These are phyloP conservation scores for Euspilapteryx auroguttella DNA, from an alignment of 2,888 invertebrate species.

Conservation along the genomic window DNA sequence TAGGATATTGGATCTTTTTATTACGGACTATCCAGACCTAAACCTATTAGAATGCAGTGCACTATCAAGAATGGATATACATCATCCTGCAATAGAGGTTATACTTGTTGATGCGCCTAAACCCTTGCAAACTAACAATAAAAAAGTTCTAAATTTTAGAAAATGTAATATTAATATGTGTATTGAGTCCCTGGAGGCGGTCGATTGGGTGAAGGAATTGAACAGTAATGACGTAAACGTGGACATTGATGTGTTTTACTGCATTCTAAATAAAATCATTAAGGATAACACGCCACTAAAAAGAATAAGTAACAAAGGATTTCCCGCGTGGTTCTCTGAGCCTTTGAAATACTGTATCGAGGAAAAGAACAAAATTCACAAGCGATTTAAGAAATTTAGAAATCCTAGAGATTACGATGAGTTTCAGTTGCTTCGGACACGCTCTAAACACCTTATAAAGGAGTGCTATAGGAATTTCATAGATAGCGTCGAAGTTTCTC, in stretches of 20 bases:
- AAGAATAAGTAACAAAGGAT: background rate
- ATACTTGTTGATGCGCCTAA: background rate
- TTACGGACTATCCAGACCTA: background rate
- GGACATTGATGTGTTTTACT: background rate
- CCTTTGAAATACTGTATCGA: background rate
- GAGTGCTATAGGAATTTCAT: background rate
- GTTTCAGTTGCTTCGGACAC: background rate
- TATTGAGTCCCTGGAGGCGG: background rate
- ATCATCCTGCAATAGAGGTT: background rate
- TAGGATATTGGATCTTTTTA: background rate
- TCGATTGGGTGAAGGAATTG: background rate
- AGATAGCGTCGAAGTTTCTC: background rate
- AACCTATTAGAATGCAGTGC: background rate
- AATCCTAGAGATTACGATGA: constrained; percentile 1
- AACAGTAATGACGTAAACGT: background rate
- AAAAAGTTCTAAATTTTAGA: background rate
- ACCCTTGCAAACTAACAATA: background rate
- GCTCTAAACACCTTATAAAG: background rate
- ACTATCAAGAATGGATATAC: background rate
- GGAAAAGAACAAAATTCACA: background rate
- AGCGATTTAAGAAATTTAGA: background rate
- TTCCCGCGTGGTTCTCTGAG: background rate
- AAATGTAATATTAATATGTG: background rate
- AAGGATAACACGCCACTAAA: background rate
- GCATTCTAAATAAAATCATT: background rate